phyloP scores from a whole-genome alignment of 2,113 vertebrate species.

The Rhagologus leucostigma region DNA sequence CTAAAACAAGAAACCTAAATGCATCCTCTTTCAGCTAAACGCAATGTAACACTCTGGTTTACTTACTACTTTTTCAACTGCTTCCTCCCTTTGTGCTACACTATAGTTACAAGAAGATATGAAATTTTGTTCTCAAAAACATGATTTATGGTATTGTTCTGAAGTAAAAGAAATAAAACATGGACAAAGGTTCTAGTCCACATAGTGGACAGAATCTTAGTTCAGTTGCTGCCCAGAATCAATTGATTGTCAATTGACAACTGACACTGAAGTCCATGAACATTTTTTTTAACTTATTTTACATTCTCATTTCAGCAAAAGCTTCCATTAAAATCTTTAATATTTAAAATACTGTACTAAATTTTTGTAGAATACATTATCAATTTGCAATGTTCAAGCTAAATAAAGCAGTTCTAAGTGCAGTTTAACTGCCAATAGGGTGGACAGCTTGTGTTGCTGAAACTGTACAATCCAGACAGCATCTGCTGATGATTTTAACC shows the following conservation, averaged over 20 bases:
- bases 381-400: background rate
- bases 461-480: background rate
- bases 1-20: conserved; percentile 26
- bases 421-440: background rate
- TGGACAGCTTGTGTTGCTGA: background rate
- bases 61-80: background rate
- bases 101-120: background rate
- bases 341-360: background rate
- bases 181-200: background rate
- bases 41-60: background rate
- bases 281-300: background rate
- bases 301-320: background rate
- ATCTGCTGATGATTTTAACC: background rate
- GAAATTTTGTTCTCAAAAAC: background rate
- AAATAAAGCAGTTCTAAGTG: background rate
- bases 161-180: background rate
- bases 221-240: background rate
- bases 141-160: background rate
- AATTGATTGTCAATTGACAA: background rate
- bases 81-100: background rate
- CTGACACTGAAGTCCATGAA: background rate
- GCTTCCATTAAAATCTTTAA: background rate
- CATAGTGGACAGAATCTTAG: background rate
- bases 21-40: conserved; percentile 7
- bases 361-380: background rate